phyloP scores from a whole-genome alignment of 1,140 invertebrate genomes.

The Zeugodacus cucurbitae region DNA sequence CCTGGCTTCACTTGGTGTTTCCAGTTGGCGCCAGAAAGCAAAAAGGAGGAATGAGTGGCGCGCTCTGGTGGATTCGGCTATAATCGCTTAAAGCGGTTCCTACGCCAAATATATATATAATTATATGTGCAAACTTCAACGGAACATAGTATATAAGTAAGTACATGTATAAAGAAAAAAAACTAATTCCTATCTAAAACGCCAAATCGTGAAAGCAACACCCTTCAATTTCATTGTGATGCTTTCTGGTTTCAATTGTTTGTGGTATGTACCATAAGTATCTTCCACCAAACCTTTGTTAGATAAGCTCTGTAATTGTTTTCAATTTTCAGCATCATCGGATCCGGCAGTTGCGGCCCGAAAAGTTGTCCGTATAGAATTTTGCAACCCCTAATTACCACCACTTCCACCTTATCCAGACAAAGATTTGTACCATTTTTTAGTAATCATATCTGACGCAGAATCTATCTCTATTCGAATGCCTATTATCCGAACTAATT shows the following conservation, averaged over 20 bases:
- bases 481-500: neutral
- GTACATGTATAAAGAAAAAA: neutral
- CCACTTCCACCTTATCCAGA: neutral
- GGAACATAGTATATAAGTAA: neutral
- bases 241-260: neutral
- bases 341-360: neutral
- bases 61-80: no score
- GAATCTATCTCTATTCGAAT: neutral
- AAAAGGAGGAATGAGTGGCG: no score
- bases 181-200: neutral
- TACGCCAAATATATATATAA: no score
- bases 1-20: no score
- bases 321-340: neutral
- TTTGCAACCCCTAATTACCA: conserved; percentile 32
- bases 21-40: no score
- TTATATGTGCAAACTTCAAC: no score
- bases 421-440: neutral
- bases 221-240: neutral
- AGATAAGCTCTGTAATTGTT: neutral
- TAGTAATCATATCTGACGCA: neutral
- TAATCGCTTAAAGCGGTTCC: no score
- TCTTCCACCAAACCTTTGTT: neutral
- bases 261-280: neutral
- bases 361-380: neutral
- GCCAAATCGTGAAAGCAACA: neutral